A percentile compares a stretch with the other conserved stretches of the same genome.
These are phyloP conservation scores for Choristoneura fumiferana DNA, from an alignment of 1,140 invertebrate genomes.

Conservation along the genomic window DNA sequence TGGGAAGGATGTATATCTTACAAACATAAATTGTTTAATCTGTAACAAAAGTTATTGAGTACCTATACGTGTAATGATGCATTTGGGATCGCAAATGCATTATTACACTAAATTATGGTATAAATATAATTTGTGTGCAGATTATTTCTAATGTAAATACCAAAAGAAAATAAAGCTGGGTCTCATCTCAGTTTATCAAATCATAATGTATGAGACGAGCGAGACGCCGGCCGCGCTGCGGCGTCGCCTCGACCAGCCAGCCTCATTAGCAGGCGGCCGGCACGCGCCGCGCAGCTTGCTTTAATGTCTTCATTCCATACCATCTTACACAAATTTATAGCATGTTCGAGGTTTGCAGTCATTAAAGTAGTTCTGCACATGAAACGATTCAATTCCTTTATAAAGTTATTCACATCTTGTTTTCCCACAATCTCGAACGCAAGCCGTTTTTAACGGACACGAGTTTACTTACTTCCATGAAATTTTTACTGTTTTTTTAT, in stretches of 20 bases:
- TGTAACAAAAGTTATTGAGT: no score
- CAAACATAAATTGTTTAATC: no score
- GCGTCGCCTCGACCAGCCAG: background rate
- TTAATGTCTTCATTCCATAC: conserved; percentile 18
- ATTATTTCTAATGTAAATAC: background rate
- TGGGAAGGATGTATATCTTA: no score
- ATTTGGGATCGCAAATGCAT: no score
- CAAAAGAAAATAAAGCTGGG: background rate
- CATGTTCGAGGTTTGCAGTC: conserved; percentile 15
- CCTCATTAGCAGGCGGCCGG: conserved; percentile 17
- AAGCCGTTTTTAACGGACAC: no score
- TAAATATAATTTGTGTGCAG: no score
- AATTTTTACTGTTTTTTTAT: no score
- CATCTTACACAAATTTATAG: conserved; percentile 18
- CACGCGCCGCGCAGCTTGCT: conserved; percentile 17
- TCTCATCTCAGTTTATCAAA: background rate
- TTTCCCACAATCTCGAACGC: no score
- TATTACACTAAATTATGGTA: no score
- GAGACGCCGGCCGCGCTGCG: background rate
- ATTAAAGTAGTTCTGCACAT: conserved; percentile 2
- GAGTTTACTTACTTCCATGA: no score
- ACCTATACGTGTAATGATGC: no score
- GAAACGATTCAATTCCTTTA: background rate
- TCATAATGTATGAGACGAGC: background rate
- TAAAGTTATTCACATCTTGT: no score